phyloP scores from a whole-genome alignment of 2,888 invertebrate species.

The Drosophila conformis region DNA sequence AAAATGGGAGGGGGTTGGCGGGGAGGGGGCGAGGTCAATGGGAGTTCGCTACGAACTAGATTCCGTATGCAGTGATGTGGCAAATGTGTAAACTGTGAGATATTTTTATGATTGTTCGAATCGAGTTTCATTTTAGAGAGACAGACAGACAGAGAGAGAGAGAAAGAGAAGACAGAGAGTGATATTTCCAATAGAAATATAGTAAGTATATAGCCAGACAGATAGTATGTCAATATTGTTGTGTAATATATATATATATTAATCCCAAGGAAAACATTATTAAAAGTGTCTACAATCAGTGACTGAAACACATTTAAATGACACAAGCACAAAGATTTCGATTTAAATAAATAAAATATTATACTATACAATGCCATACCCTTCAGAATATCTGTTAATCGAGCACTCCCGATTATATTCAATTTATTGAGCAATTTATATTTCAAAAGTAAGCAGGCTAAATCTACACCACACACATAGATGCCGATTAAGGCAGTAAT shows the following conservation, averaged over 20 bases:
- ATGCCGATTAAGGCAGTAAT: not conserved
- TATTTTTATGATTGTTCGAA: slow-evolving; percentile 28
- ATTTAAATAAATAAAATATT: not conserved
- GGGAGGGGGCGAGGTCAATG: slow-evolving; percentile 11
- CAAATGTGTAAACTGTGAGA: slow-evolving; percentile 42
- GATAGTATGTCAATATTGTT: slow-evolving; percentile 3
- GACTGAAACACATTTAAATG: not conserved
- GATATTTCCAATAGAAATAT: not conserved
- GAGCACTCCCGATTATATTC: not conserved
- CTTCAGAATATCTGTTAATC: not conserved
- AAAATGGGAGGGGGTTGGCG: not conserved
- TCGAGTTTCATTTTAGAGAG: slow-evolving; percentile 4
- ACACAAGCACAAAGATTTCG: not conserved
- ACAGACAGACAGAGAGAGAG: not conserved
- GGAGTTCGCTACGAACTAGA: slow-evolving; percentile 16
- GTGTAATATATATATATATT: not conserved
- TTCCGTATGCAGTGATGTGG: slow-evolving; percentile 42
- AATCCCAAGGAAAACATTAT: not conserved
- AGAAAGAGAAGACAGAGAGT: not conserved
- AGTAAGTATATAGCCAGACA: slow-evolving; percentile 5
- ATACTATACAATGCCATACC: not conserved
- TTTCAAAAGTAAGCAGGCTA: no score
- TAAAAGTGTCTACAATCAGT: not conserved
- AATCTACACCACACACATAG: not conserved
- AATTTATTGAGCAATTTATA: not conserved